These are phyloP conservation scores for Nothocercus julius DNA, from an alignment of 2,113 vertebrate species.

Conservation along the genomic window DNA sequence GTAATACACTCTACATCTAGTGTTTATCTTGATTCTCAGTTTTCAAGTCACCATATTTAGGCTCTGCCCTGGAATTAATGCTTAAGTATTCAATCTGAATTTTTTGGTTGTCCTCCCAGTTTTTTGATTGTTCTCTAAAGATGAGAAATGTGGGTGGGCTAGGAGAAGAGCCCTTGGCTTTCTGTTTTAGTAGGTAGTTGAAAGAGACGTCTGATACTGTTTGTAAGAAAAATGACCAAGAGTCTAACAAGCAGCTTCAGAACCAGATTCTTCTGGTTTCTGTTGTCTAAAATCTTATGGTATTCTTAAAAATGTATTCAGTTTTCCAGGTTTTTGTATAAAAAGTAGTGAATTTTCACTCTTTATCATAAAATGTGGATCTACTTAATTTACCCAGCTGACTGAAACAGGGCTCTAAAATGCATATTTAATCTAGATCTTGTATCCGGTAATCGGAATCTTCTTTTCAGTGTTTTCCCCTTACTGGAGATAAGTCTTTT, in stretches of 20 bases:
- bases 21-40: not conserved
- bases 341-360: not conserved
- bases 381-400: not conserved
- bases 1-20: not conserved
- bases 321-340: accelerated
- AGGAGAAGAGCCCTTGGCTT: not conserved
- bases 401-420: not conserved
- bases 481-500: not conserved
- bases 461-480: not conserved
- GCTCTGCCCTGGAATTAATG: not conserved
- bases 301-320: not conserved
- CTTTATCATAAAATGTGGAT: not conserved
- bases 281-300: not conserved
- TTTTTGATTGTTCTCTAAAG: not conserved
- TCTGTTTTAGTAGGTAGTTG: not conserved
- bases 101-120: not conserved
- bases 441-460: not conserved
- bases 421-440: not conserved
- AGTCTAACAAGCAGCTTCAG: not conserved
- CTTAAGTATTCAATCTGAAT: not conserved
- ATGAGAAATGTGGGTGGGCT: not conserved
- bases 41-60: not conserved
- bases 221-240: not conserved
- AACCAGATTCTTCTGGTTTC: not conserved
- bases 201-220: not conserved